phyloP scores from a whole-genome alignment of 2,113 vertebrate species.

The Uria lomvia region DNA sequence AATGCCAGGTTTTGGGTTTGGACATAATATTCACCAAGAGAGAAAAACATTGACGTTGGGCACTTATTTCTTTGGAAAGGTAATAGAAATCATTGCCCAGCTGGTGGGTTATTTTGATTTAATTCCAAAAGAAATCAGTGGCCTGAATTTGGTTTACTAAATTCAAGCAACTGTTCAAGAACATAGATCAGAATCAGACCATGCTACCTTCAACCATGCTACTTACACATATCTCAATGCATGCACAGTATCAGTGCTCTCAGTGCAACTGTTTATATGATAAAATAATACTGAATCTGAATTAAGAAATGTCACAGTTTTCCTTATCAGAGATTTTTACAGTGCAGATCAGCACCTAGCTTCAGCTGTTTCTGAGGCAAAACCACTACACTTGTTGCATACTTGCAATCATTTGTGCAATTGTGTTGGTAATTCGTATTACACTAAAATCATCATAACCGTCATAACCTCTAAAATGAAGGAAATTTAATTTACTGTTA shows the following conservation, averaged over 20 bases:
- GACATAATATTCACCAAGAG: not conserved
- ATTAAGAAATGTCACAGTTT: not conserved
- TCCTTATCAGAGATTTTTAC: not conserved
- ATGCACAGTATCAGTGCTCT: not conserved
- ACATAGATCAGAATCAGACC: not conserved
- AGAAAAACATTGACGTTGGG: not conserved
- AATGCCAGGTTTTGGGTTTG: not conserved
- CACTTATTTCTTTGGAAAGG: not conserved
- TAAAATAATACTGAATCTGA: not conserved
- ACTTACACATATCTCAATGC: not conserved
- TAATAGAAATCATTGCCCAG: not conserved
- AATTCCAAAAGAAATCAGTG: not conserved
- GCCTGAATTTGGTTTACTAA: not conserved
- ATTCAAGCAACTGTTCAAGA: not conserved
- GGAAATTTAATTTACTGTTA: not conserved
- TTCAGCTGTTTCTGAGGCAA: not conserved
- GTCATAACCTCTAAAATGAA: not conserved
- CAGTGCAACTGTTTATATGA: not conserved
- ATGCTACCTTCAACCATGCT: not conserved
- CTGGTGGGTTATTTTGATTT: not conserved
- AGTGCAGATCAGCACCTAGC: not conserved
- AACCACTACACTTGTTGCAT: accelerated
- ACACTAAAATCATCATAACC: not conserved
- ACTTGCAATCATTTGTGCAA: not conserved
- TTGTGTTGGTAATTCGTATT: not conserved